phyloP scores from a whole-genome alignment of 1,140 invertebrate species.

The Phymastichus coffea region DNA sequence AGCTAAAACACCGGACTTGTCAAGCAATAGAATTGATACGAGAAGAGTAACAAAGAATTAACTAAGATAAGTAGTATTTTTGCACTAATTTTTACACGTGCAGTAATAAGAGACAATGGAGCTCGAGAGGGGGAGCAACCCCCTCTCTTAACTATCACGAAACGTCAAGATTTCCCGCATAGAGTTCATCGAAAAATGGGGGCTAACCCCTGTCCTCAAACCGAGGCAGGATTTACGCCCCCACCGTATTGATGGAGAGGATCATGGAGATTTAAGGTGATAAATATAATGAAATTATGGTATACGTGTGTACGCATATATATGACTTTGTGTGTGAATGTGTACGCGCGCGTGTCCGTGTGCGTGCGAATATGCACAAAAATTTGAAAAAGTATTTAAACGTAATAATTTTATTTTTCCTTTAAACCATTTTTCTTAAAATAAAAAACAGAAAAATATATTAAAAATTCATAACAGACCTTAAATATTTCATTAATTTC shows the following conservation, averaged over 20 bases:
- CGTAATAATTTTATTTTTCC: too few relatives aligned
- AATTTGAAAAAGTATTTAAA: too few relatives aligned
- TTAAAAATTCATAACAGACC: too few relatives aligned
- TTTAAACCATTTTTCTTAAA: too few relatives aligned
- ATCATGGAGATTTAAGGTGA: conserved; percentile 69
- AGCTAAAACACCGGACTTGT: conserved; percentile 19
- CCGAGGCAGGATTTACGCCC: conserved; percentile 87
- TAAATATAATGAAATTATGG: too few relatives aligned
- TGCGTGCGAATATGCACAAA: too few relatives aligned
- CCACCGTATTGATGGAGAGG: conserved; percentile 67
- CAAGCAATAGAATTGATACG: conserved; percentile 17
- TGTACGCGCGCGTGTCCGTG: too few relatives aligned
- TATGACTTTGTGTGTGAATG: too few relatives aligned
- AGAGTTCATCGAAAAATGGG: conserved; percentile 94
- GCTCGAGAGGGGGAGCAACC: conserved; percentile 56
- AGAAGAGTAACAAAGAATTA: conserved; percentile 25
- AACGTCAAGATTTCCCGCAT: conserved; percentile 89
- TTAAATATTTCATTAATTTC: too few relatives aligned
- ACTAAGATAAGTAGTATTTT: conserved; percentile 29
- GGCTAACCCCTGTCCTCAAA: conserved; percentile 91
- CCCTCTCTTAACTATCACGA: conserved; percentile 58
- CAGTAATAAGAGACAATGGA: conserved; percentile 51
- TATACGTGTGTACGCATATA: too few relatives aligned
- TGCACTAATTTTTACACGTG: conserved; percentile 43
- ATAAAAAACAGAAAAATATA: too few relatives aligned